A percentile compares a stretch with the other conserved stretches of the same genome.
Evolutionary conservation across 2,113 vertebrate species (phyloP).

Genomic region (Silurus meridionalis): DNA sequence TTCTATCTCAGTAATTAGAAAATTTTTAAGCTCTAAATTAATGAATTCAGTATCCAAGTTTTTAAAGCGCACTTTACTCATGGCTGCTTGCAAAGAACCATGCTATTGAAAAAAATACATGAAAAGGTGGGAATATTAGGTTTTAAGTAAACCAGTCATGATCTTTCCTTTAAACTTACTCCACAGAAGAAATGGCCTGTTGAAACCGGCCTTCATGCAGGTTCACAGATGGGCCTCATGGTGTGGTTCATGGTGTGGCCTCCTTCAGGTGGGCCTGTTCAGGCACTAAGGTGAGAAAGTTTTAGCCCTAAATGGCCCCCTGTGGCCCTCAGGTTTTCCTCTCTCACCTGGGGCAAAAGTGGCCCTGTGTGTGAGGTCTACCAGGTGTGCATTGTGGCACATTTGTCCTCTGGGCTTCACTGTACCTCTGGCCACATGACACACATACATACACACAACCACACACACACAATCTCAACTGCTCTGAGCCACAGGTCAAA

Average conservation of each 20-base stretch:
- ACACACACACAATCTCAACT: slow-evolving; percentile 47
- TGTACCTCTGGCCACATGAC: slow-evolving; percentile 62
- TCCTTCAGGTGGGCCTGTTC: slow-evolving; percentile 66
- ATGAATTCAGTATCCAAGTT: background rate
- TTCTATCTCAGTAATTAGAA: background rate
- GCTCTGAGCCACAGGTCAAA: slow-evolving; percentile 70
- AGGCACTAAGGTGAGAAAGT: slow-evolving; percentile 58
- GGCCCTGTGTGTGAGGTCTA: slow-evolving; percentile 61
- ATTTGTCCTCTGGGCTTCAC: slow-evolving; percentile 70
- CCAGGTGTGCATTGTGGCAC: slow-evolving; percentile 71
- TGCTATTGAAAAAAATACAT: background rate
- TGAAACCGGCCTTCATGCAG: slow-evolving; percentile 14
- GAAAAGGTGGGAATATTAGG: background rate
- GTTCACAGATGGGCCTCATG: slow-evolving; percentile 38
- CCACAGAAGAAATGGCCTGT: background rate
- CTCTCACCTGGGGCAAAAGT: slow-evolving; percentile 35
- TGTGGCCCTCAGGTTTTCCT: slow-evolving; percentile 24
- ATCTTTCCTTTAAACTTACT: background rate
- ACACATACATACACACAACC: slow-evolving; percentile 62
- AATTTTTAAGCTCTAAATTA: background rate
- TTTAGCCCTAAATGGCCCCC: slow-evolving; percentile 50
- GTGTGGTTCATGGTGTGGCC: slow-evolving; percentile 41
- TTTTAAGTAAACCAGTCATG: slow-evolving; percentile 28
- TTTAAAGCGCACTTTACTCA: background rate
- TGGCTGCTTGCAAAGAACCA: background rate